phyloP scores from a whole-genome alignment of 2,888 invertebrate genomes.

The Thymelicus acteon region DNA sequence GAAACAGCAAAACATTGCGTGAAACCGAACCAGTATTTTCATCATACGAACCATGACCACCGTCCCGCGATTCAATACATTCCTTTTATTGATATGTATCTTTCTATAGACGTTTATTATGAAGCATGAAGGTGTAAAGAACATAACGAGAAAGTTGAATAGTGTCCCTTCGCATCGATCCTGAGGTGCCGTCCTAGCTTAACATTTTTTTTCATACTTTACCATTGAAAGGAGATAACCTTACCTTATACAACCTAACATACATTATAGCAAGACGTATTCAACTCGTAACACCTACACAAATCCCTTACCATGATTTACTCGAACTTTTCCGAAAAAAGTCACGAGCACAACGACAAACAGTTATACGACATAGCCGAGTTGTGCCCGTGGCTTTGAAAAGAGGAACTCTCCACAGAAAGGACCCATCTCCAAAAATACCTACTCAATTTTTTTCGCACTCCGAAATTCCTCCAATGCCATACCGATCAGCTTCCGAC shows the following conservation, averaged over 20 bases:
- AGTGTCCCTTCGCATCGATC: constrained; percentile 80
- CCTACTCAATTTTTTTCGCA: constrained; percentile 64
- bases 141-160: constrained; percentile 63
- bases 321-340: constrained; percentile 37
- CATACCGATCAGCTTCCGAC: constrained; percentile 78
- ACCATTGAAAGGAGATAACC: constrained; percentile 74
- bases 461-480: constrained; percentile 73
- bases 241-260: constrained; percentile 74
- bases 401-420: constrained; percentile 46
- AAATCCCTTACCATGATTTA: constrained; percentile 52
- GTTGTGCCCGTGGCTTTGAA: constrained; percentile 39
- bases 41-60: constrained; percentile 60
- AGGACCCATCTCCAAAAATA: constrained; percentile 59
- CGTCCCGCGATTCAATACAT: constrained; percentile 70
- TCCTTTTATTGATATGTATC: constrained; percentile 80
- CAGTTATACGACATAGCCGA: constrained; percentile 37
- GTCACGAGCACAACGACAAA: constrained; percentile 43
- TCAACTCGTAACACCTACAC: constrained; percentile 64
- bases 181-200: constrained; percentile 73
- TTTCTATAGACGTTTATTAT: constrained; percentile 74
- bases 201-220: constrained; percentile 66
- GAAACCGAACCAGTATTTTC: constrained; percentile 64
- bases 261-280: constrained; percentile 71
- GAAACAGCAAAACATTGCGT: constrained; percentile 81
- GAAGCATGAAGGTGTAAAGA: constrained; percentile 66